Evolutionary conservation across 1,140 invertebrate genomes (phyloP), one percentile per base, ranked within the genome.

Genomic region (Diuraphis noxia): DNA sequence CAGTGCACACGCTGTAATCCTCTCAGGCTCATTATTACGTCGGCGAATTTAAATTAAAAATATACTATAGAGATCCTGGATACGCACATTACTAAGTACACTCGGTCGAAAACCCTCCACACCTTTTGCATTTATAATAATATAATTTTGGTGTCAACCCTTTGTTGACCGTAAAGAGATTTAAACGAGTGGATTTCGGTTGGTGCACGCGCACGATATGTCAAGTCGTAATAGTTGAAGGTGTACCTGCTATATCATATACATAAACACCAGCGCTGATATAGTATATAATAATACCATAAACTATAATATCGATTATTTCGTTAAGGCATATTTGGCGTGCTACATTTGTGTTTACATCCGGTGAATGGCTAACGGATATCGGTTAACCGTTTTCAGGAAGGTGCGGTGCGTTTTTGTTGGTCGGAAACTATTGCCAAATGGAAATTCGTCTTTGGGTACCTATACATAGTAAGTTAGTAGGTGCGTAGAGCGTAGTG

Each of bases 351-450:
- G 43, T 25, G 63, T 90, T 34, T 46, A 81, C 40, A 36, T 90
- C 88, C 88, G 72, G 41, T 41, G 19, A 46, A 49, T 43, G 40
- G 43, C 36, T 19, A 46, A 34, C 77, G 77, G 72, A 81, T 79
- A 90, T 81, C 43, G 72, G 77, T 23, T 10, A 46, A 34, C 72
- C 34, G 40, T 90, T 81, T 49, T 46, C 63, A 10, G 88, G 30
- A 77, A 34, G 84, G 38, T 34, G 36, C 49, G 41, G 36, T n/a
- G 36, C 34, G 41, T 36, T 89, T 77, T 90, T 81, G 88, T 90
- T 49, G 40, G 88, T 81, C 34, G 34, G 88, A 36, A 90, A 81
- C 88, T 19, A 46, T 90, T 90, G 88, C 88, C 88, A 90, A 90
- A 90, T 81, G 43, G 49, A 52, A 56, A 87, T 87, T 38, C 85